phyloP scores from a whole-genome alignment of 2,113 vertebrate genomes.

The Fregata magnificens region DNA sequence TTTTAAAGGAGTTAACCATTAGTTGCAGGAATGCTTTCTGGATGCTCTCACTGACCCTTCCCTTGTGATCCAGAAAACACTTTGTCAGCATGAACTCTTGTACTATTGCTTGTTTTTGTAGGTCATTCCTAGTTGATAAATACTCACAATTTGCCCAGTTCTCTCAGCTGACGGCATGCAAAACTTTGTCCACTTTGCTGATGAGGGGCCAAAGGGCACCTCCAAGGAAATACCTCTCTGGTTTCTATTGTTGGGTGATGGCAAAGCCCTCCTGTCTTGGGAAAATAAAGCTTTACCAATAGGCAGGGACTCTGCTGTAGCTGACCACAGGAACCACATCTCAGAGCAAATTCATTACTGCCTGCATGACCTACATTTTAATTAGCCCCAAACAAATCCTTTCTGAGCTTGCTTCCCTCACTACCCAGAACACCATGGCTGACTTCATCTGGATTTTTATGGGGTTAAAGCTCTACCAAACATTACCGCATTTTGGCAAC shows the following conservation, averaged over 20 bases:
- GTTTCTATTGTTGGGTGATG: neutral
- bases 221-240: neutral
- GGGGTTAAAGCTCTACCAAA: slow-evolving; percentile 4
- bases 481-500: neutral
- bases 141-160: neutral
- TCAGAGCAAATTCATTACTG: slow-evolving; percentile 1
- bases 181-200: neutral
- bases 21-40: neutral
- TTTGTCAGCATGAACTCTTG: slow-evolving; percentile 2
- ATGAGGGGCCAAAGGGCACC: neutral
- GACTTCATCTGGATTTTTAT: neutral
- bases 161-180: neutral
- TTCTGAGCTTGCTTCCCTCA: neutral
- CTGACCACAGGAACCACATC: neutral
- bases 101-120: neutral
- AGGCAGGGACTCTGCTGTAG: neutral
- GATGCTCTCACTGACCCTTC: slow-evolving; percentile 26
- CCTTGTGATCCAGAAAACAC: slow-evolving; percentile 22
- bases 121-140: slow-evolving; percentile 40
- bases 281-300: neutral
- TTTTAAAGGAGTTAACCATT: slow-evolving; percentile 46
- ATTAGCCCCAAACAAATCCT: slow-evolving; percentile 40
- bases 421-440: neutral
- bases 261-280: neutral
- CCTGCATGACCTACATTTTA: slow-evolving; percentile 51